phyloP scores from a whole-genome alignment of 2,113 vertebrate species.

The Dunckerocampus dactyliophorus region DNA sequence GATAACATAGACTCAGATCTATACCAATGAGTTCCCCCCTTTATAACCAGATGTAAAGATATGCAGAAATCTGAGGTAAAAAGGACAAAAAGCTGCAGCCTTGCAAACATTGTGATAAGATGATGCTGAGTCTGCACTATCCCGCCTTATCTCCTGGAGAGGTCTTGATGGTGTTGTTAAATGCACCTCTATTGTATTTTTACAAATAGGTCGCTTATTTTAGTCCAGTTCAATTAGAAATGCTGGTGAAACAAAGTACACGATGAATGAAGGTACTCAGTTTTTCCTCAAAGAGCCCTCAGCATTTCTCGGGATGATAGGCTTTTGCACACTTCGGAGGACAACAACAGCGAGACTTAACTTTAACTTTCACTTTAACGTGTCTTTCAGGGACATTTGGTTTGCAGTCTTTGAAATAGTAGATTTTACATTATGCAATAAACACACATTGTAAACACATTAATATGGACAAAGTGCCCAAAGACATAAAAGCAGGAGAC shows the following conservation, averaged over 20 bases:
- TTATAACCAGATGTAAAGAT: conserved; percentile 23
- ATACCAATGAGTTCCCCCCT: conserved; percentile 22
- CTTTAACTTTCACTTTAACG: conserved; percentile 4
- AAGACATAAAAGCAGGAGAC: background rate
- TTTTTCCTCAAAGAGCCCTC: background rate
- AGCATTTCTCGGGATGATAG: conserved; percentile 12
- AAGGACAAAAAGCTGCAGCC: conserved; percentile 15
- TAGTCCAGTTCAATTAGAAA: background rate
- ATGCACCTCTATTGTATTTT: conserved; percentile 3
- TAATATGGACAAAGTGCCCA: background rate
- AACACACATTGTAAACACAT: conserved; percentile 9
- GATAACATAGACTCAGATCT: conserved; percentile 19
- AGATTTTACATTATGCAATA: conserved; percentile 1
- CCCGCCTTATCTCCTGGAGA: conserved; percentile 29
- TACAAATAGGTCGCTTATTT: background rate
- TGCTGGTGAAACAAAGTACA: background rate
- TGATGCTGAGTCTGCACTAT: conserved; percentile 37
- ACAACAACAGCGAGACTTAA: background rate
- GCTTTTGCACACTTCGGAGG: background rate
- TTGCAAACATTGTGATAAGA: conserved; percentile 10
- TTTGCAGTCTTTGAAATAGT: background rate
- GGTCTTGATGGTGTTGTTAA: conserved; percentile 20
- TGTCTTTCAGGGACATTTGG: background rate
- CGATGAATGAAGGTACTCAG: background rate
- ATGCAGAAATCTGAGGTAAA: conserved; percentile 15